Percentiles rank a stretch among this genome's conserved stretches.
phyloP scores from a whole-genome alignment of 2,797 vertebrate genomes.

The Sciurus vulgaris region DNA sequence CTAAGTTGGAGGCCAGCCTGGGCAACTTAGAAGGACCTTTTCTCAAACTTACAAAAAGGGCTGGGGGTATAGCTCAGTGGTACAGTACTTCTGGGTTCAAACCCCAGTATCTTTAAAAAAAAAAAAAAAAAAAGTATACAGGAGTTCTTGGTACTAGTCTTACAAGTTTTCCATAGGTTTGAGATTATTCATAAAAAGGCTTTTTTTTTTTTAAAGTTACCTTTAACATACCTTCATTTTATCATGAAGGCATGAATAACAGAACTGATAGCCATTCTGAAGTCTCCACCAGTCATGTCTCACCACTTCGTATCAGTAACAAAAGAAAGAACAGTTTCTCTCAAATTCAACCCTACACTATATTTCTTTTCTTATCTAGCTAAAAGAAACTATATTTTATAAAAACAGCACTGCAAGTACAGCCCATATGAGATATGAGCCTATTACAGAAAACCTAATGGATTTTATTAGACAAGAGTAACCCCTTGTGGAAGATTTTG shows the following conservation, averaged over 20 bases:
- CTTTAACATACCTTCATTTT: too few species aligned
- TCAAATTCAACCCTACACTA: constrained; percentile 4
- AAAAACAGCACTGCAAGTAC: not conserved
- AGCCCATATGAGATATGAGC: not conserved
- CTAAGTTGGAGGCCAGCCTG: too few species aligned
- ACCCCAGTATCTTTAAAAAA: too few species aligned
- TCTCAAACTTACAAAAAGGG: too few species aligned
- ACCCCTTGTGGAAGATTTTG: constrained; percentile 79
- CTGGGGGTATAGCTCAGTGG: too few species aligned
- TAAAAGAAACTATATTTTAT: not conserved
- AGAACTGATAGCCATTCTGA: not conserved
- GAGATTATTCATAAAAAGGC: constrained; percentile 24
- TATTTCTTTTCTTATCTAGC: constrained; percentile 10
- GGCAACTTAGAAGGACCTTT: too few species aligned
- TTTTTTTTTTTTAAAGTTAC: not conserved
- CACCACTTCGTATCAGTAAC: not conserved
- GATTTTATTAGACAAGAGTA: constrained; percentile 67
- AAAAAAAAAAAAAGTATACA: too few species aligned
- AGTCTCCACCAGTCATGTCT: not conserved
- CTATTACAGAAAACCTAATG: not conserved
- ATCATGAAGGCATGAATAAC: not conserved
- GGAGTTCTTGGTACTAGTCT: not conserved
- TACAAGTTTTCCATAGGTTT: constrained; percentile 6
- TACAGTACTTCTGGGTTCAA: too few species aligned
- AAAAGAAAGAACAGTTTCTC: not conserved